Base-by-base conservation (phyloP, 2,888 invertebrate genomes). In the Rhorus exstirpatorius region DNA sequence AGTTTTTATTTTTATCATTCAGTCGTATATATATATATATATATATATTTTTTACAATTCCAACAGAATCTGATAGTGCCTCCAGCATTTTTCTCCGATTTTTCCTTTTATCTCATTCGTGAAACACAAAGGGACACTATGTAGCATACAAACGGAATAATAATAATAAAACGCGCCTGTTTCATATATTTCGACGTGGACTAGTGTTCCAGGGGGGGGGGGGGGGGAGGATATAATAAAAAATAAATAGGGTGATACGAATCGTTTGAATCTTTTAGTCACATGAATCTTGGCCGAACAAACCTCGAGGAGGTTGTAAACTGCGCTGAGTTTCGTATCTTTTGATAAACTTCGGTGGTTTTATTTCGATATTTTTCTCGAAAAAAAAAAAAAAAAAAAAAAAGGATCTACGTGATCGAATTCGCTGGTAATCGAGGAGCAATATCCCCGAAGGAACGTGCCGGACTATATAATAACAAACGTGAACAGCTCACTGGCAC, bases 1-100 rank as follows among this genome's bases (percentile, higher is more conserved):
- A 86, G 79, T 87, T 88, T 88, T 89, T 65, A 63, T 55, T 71
- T 67, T 76, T 24, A 67, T 63, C 61, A 75, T 78, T 89, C 88
- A 89, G 86, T 88, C 88, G 85, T 89, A 89, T 86, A 83, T 88
- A 38, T 38, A 19, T 58, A 14, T 35, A 10, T 67, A 12, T 65
- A n/a, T n/a, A n/a, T n/a, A n/a, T 67, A 10, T 46, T 60, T 86
- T 88, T 89, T 90, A 89, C 89, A 90, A 78, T 86, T 87, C 87
- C 81, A 87, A 90, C 89, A 90, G 87, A 90, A 91, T 91, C 84
- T 89, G 86, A 88, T 88, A 89, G 86, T 87, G 85, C 83, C 87
- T 87, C 86, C 87, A 91, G 90, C 88, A 85, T 87, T 81, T 82
- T 79, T 76, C 38, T 44, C 44, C 58, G 63, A 31, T 63, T 55